A percentile compares a stretch with the other conserved stretches of the same genome.
Evolutionary conservation across 2,113 vertebrate species (phyloP).

Genomic region (Copsychus sechellarum): DNA sequence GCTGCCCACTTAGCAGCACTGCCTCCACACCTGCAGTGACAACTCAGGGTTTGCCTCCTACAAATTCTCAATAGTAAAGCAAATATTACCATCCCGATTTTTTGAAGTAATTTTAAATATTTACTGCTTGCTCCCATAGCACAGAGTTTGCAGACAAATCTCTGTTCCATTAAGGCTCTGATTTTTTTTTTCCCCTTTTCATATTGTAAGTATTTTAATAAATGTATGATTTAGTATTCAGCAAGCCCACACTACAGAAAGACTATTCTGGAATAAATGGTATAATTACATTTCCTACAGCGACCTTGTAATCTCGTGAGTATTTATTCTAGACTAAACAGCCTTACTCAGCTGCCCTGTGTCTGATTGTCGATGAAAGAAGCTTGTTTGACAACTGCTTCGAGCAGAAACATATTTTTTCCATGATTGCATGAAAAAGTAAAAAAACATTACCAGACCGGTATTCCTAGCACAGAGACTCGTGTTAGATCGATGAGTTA

Average conservation of each 20-base stretch:
- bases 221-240: slow-evolving; percentile 63
- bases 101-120: neutral
- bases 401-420: slow-evolving; percentile 87
- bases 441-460: slow-evolving; percentile 80
- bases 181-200: neutral
- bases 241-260: slow-evolving; percentile 67
- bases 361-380: slow-evolving; percentile 88
- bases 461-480: slow-evolving; percentile 78
- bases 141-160: neutral
- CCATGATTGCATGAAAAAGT: slow-evolving; percentile 82
- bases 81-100: neutral
- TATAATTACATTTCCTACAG: slow-evolving; percentile 85
- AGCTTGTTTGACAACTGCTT: slow-evolving; percentile 86
- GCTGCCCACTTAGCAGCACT: neutral
- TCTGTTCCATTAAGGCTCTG: neutral
- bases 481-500: slow-evolving; percentile 83
- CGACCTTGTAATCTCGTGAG: slow-evolving; percentile 84
- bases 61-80: neutral
- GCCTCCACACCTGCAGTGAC: neutral
- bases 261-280: slow-evolving; percentile 74
- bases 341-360: slow-evolving; percentile 86
- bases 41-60: neutral
- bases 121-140: neutral
- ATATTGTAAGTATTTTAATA: slow-evolving; percentile 52
- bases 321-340: slow-evolving; percentile 93